Evolutionary conservation across 2,113 vertebrate species (phyloP).

Genomic region (Neodon shergylaensis): DNA sequence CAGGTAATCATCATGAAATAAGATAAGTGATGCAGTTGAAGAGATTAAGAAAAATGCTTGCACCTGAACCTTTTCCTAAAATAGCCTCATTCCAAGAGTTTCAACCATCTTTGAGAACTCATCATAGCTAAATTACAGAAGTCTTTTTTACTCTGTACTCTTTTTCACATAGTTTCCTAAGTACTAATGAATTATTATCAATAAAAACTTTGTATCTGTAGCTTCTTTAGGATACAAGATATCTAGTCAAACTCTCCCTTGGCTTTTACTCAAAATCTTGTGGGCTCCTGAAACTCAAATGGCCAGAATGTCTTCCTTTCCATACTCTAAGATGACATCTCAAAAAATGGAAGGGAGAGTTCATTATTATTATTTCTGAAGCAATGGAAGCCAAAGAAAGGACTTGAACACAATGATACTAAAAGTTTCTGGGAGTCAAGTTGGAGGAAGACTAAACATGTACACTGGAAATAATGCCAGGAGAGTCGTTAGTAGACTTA

Average conservation of each 20-base stretch:
- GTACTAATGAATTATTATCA: conserved; percentile 23
- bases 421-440: too few species aligned
- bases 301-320: too few species aligned
- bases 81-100: conserved; percentile 3
- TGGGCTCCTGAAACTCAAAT: too few species aligned
- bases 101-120: conserved; percentile 29
- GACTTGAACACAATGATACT: too few species aligned
- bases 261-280: not conserved
- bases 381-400: too few species aligned
- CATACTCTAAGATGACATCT: too few species aligned
- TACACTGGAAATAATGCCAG: too few species aligned
- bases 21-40: conserved; percentile 24
- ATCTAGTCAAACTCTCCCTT: not conserved
- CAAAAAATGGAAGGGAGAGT: too few species aligned
- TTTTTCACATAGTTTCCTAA: not conserved
- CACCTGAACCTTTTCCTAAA: conserved; percentile 14
- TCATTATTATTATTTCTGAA: too few species aligned
- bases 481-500: too few species aligned
- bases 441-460: too few species aligned
- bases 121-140: conserved; percentile 7
- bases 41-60: not conserved
- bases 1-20: not conserved
- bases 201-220: conserved; percentile 34
- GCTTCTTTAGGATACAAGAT: not conserved
- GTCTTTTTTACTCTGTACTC: not conserved